A percentile compares a stretch with the other conserved stretches of the same genome.
These are phyloP conservation scores for Falco punctatus DNA, from an alignment of 2,113 vertebrate species.

Conservation along the genomic window DNA sequence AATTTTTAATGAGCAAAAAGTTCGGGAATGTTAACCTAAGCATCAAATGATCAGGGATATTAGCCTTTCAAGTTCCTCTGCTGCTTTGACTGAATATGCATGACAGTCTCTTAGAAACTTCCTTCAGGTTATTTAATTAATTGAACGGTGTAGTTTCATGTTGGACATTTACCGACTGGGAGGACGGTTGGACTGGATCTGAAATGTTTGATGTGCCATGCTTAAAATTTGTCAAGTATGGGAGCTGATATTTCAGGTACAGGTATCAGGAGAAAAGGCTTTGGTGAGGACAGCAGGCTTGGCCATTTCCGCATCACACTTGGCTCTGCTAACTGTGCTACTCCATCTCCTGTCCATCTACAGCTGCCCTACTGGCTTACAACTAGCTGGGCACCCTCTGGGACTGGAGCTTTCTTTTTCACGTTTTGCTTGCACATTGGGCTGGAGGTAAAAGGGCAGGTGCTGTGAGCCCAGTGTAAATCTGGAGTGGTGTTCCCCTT, in stretches of 20 bases:
- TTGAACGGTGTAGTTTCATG: not conserved
- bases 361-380: not conserved
- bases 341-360: not conserved
- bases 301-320: rapidly evolving
- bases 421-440: not conserved
- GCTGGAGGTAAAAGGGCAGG: not conserved
- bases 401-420: not conserved
- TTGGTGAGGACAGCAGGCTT: not conserved
- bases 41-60: not conserved
- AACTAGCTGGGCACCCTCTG: not conserved
- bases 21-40: not conserved
- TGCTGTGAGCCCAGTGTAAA: not conserved
- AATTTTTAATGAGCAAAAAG: not conserved
- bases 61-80: conserved; percentile 5
- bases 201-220: not conserved
- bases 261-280: not conserved
- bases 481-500: not conserved
- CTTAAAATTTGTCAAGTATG: not conserved
- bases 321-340: not conserved
- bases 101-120: conserved; percentile 3
- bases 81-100: not conserved
- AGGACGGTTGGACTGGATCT: not conserved
- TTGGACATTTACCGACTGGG: not conserved
- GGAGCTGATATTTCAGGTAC: not conserved
- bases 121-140: conserved; percentile 5